Evolutionary conservation across 1,140 invertebrate species (phyloP).

Genomic region (Drosophila bocqueti): DNA sequence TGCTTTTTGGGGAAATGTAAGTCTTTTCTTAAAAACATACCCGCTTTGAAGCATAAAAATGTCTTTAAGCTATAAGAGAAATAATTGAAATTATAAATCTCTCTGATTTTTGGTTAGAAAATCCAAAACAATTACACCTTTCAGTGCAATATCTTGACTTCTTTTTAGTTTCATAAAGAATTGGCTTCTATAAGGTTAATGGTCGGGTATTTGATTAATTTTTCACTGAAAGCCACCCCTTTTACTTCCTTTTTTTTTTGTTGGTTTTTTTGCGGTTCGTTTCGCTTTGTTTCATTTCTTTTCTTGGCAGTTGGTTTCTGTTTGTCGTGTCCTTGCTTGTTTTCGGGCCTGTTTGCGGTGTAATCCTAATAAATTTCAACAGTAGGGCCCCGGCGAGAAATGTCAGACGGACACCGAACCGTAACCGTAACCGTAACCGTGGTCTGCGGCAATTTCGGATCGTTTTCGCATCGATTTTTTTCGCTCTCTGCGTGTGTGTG

Average conservation of each 20-base stretch:
- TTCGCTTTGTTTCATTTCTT: slow-evolving; percentile 17
- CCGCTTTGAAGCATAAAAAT: neutral
- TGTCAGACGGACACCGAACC: slow-evolving; percentile 37
- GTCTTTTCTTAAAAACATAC: neutral
- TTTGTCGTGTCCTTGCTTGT: slow-evolving; percentile 41
- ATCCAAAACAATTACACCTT: neutral
- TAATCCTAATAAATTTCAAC: slow-evolving; percentile 73
- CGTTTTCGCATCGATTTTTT: slow-evolving; percentile 57
- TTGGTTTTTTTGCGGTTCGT: slow-evolving; percentile 6
- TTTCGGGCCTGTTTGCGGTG: slow-evolving; percentile 38
- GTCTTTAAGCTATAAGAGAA: neutral
- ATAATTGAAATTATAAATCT: neutral
- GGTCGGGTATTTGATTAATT: slow-evolving; percentile 52
- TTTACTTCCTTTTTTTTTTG: neutral
- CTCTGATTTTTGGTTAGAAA: neutral
- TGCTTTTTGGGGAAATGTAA: neutral
- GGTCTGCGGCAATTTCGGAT: slow-evolving; percentile 58
- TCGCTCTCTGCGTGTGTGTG: neutral
- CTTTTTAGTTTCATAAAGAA: neutral
- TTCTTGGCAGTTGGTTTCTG: slow-evolving; percentile 19
- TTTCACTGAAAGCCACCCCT: neutral
- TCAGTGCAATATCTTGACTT: neutral
- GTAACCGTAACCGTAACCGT: slow-evolving; percentile 9
- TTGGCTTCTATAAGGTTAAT: slow-evolving; percentile 6
- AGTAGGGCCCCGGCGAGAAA: slow-evolving; percentile 51